These are phyloP conservation scores for Tetrax tetrax DNA, from an alignment of 2,113 vertebrate species.

Conservation along the genomic window DNA sequence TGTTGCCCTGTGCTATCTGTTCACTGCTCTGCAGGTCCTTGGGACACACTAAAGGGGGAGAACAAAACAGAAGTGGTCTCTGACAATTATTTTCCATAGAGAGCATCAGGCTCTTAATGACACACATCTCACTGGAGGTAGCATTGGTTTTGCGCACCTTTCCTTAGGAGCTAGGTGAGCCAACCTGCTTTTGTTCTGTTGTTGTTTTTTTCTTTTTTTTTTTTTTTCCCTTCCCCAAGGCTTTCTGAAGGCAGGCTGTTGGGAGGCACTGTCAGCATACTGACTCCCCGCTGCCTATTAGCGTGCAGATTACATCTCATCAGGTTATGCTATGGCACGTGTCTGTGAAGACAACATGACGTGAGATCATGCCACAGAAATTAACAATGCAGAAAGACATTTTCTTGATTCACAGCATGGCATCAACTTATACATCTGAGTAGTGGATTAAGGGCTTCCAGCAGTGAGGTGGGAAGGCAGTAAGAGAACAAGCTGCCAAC, in stretches of 20 bases:
- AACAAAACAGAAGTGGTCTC: not conserved
- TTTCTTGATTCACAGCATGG: conserved; percentile 43
- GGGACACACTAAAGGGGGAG: accelerated
- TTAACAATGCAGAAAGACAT: conserved; percentile 54
- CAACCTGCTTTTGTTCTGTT: not conserved
- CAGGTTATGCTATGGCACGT: not conserved
- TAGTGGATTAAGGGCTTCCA: conserved; percentile 47
- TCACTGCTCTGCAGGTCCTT: not conserved
- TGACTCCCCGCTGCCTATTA: not conserved
- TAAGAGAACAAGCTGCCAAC: conserved; percentile 51
- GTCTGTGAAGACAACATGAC: conserved; percentile 45
- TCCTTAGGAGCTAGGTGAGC: not conserved
- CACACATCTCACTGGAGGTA: not conserved
- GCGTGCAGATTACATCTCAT: conserved; percentile 22
- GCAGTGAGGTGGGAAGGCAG: conserved; percentile 40
- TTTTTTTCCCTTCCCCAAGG: not conserved
- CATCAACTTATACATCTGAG: conserved; percentile 37
- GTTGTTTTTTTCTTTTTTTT: not conserved
- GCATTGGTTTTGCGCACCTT: not conserved
- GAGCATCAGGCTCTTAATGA: not conserved
- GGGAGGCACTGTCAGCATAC: not conserved
- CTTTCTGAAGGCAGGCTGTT: not conserved
- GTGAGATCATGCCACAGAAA: conserved; percentile 23
- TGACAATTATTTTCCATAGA: not conserved
- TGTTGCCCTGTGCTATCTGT: not conserved